Conservation (phyloP, 2,113 vertebrate species). For the Rhagologus leucostigma region DNA sequence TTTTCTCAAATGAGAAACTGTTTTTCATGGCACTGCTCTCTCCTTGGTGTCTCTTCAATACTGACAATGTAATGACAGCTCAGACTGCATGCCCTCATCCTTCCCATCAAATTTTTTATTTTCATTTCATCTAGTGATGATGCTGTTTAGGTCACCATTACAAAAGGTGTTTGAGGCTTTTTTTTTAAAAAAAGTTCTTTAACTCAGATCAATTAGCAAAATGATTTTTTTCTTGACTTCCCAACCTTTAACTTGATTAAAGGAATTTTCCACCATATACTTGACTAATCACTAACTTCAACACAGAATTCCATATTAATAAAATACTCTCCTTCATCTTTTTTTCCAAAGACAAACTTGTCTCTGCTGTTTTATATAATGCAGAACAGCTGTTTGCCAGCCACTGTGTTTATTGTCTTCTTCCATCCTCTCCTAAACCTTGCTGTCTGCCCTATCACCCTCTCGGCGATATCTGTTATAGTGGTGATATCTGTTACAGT, state of each 20-base stretch:
- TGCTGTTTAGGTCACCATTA: background rate
- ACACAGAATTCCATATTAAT: background rate
- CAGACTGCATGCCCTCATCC: background rate
- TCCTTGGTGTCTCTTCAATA: background rate
- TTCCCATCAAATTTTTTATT: background rate
- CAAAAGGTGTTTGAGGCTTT: background rate
- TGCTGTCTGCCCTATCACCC: background rate
- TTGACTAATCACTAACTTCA: background rate
- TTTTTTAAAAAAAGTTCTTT: background rate
- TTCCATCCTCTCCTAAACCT: background rate
- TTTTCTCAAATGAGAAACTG: background rate
- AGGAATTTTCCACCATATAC: background rate
- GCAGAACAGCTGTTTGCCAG: background rate
- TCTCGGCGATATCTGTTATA: background rate
- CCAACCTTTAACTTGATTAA: background rate
- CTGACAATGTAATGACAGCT: background rate
- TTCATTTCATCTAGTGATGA: background rate
- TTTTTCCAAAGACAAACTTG: background rate
- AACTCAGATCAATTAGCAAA: background rate
- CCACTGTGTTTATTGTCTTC: background rate
- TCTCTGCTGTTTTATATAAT: background rate
- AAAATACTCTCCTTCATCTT: background rate
- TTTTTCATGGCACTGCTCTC: background rate
- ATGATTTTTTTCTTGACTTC: background rate
- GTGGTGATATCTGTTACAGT: background rate